A percentile compares a stretch with the other conserved stretches of the same genome.
phyloP scores from a whole-genome alignment of 2,888 invertebrate genomes.

The Craniophora ligustri region DNA sequence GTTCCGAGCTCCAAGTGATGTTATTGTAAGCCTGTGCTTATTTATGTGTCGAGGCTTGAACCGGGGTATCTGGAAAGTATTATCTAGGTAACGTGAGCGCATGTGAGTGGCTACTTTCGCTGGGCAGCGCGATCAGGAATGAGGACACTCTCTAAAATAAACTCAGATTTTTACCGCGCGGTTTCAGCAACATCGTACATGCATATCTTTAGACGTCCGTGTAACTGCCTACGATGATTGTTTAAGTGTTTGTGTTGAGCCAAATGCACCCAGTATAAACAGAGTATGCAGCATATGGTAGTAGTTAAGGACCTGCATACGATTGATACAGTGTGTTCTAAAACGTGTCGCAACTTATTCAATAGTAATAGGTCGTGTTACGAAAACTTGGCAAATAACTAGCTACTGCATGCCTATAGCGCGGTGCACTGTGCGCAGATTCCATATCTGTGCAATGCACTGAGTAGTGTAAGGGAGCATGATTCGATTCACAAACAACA shows the following conservation, averaged over 20 bases:
- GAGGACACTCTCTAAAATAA: slow-evolving; percentile 82
- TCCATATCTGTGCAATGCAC: slow-evolving; percentile 11
- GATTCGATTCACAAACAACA: slow-evolving; percentile 8
- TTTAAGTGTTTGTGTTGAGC: slow-evolving; percentile 47
- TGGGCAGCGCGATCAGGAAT: slow-evolving; percentile 71
- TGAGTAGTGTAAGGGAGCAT: slow-evolving; percentile 7
- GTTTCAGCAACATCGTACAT: slow-evolving; percentile 58
- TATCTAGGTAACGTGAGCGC: slow-evolving; percentile 69
- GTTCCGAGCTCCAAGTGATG: slow-evolving; percentile 51
- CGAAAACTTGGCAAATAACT: slow-evolving; percentile 37
- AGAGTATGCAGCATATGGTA: slow-evolving; percentile 38
- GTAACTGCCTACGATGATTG: slow-evolving; percentile 43
- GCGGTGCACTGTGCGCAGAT: slow-evolving; percentile 14
- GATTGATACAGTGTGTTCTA: slow-evolving; percentile 21
- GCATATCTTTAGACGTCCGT: slow-evolving; percentile 46
- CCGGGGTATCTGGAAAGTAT: slow-evolving; percentile 61
- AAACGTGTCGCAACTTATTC: slow-evolving; percentile 42
- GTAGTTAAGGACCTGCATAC: slow-evolving; percentile 22
- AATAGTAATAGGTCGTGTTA: slow-evolving; percentile 38
- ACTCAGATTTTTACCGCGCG: slow-evolving; percentile 72
- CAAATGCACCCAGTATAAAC: slow-evolving; percentile 39
- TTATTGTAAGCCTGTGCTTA: slow-evolving; percentile 58
- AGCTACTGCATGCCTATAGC: slow-evolving; percentile 9
- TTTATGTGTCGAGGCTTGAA: slow-evolving; percentile 51
- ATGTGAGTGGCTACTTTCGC: slow-evolving; percentile 75